Evolutionary conservation across 2,888 invertebrate species (phyloP).

Genomic region (Cylloceria caligata): DNA sequence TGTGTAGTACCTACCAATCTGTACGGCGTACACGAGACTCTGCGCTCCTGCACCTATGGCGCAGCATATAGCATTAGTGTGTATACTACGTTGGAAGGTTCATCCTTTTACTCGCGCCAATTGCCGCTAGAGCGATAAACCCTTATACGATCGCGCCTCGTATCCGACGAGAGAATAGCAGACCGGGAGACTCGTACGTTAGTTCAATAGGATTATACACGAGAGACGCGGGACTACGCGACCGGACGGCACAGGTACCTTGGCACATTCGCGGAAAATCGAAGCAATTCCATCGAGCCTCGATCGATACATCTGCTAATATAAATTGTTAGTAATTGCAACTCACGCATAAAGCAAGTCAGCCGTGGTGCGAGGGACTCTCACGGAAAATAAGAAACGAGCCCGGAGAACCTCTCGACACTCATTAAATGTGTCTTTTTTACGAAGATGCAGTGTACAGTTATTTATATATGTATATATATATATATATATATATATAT

Average conservation of each 20-base stretch:
- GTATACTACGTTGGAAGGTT: conserved; percentile 2
- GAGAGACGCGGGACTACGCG: neutral
- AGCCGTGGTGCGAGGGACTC: conserved; percentile 1
- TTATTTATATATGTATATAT: too few species aligned
- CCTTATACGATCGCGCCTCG: conserved; percentile 52
- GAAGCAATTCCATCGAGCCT: conserved; percentile 6
- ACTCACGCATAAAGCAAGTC: conserved; percentile 2
- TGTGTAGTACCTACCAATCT: conserved; percentile 27
- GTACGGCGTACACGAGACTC: neutral
- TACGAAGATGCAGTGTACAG: neutral
- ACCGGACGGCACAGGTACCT: neutral
- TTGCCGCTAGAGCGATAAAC: conserved; percentile 28
- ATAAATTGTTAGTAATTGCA: conserved; percentile 47
- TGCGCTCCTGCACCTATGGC: conserved; percentile 1
- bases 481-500: too few species aligned
- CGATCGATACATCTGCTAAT: conserved; percentile 45
- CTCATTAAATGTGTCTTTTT: conserved; percentile 39
- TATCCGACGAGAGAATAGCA: conserved; percentile 31
- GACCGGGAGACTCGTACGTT: conserved; percentile 35
- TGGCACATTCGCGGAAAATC: conserved; percentile 30
- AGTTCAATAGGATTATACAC: conserved; percentile 43
- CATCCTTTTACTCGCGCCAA: conserved; percentile 17
- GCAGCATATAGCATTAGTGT: neutral
- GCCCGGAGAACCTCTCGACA: neutral
- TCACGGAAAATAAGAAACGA: conserved; percentile 8